Evolutionary conservation across 2,113 vertebrate species (phyloP).

Genomic region (Leiothrix lutea): DNA sequence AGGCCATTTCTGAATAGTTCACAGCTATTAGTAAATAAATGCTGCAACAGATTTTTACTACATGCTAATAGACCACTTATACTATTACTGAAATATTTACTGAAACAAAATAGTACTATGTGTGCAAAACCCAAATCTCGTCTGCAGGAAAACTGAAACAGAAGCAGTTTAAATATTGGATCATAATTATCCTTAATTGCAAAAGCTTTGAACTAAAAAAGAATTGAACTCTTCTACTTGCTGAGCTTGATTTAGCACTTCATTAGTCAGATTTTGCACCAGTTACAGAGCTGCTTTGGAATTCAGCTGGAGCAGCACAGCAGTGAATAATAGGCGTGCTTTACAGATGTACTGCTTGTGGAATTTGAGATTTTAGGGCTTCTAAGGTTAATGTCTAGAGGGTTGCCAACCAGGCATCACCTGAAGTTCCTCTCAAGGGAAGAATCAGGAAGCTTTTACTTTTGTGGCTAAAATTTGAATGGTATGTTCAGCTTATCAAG

Average conservation of each 20-base stretch:
- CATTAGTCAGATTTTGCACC: slow-evolving; percentile 45
- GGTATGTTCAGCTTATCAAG: not conserved
- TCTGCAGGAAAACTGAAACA: slow-evolving; percentile 32
- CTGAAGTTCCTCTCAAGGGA: not conserved
- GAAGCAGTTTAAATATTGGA: not conserved
- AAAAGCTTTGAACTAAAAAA: slow-evolving; percentile 36
- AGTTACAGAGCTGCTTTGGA: slow-evolving; percentile 23
- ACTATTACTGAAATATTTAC: slow-evolving; percentile 45
- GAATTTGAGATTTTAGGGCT: not conserved
- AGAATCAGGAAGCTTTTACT: not conserved
- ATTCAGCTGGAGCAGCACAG: slow-evolving; percentile 33
- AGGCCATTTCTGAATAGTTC: not conserved
- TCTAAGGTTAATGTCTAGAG: not conserved
- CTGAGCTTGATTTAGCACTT: slow-evolving; percentile 44
- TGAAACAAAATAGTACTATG: not conserved
- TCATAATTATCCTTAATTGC: slow-evolving; percentile 26
- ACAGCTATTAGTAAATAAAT: slow-evolving; percentile 27
- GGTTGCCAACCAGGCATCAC: not conserved
- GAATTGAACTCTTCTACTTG: slow-evolving; percentile 29
- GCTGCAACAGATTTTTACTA: slow-evolving; percentile 10
- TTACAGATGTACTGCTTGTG: not conserved
- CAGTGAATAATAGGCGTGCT: not conserved
- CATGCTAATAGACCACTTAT: not conserved
- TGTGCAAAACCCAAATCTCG: slow-evolving; percentile 27
- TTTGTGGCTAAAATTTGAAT: not conserved